phyloP scores from a whole-genome alignment of 2,888 invertebrate species.

The Dichetophora obliterata region DNA sequence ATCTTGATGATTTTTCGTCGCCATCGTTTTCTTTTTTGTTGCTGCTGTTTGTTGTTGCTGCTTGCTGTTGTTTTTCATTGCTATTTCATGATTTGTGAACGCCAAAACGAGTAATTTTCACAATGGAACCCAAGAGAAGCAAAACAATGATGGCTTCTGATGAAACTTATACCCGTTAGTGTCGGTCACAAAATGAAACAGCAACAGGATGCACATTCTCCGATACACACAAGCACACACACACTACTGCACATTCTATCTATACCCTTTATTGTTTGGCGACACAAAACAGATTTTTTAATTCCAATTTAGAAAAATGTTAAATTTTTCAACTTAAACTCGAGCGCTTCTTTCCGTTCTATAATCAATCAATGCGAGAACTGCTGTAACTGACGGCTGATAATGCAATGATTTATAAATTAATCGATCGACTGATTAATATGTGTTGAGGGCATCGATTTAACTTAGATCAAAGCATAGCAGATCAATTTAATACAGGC shows the following conservation, averaged over 20 bases:
- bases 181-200: conserved; percentile 71
- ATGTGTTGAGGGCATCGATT: conserved; percentile 42
- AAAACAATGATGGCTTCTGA: background rate
- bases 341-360: too few species aligned
- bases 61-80: conserved; percentile 51
- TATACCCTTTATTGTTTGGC: background rate
- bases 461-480: conserved; percentile 1
- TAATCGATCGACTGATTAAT: conserved; percentile 64
- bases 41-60: too few species aligned
- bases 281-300: background rate
- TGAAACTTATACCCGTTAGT: conserved; percentile 69
- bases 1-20: too few species aligned
- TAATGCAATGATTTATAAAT: conserved; percentile 63
- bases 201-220: conserved; percentile 54
- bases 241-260: background rate
- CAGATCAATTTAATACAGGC: background rate
- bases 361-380: background rate
- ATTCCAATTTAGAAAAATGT: background rate
- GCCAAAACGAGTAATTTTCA: conserved; percentile 69
- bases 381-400: conserved; percentile 55
- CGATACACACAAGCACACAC: background rate
- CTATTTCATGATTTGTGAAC: conserved; percentile 71
- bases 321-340: background rate
- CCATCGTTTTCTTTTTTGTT: too few species aligned
- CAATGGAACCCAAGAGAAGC: conserved; percentile 39